Percentiles rank a stretch among this genome's conserved stretches.
Conservation (phyloP, 2,797 vertebrate species). For the Hylomyscus alleni region DNA sequence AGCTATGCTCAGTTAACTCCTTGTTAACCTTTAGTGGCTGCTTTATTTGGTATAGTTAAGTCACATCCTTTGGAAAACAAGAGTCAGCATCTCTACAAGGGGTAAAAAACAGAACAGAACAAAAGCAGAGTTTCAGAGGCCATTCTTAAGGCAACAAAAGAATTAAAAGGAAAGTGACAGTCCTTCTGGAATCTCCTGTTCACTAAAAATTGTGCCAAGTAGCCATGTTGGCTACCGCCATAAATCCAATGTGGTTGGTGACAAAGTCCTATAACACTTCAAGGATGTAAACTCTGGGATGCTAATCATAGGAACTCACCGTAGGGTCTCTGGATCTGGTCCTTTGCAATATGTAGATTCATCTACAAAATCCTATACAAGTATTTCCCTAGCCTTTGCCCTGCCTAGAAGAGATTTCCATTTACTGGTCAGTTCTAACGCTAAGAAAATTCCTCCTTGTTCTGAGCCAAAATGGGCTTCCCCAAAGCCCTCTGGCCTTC, state of each 20-base stretch:
- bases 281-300: neutral
- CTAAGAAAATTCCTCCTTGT: conserved; percentile 13
- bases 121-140: neutral
- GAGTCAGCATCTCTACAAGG: neutral
- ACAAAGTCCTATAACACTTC: neutral
- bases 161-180: conserved; percentile 12
- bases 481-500: neutral
- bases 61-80: conserved; percentile 3
- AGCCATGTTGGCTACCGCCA: neutral
- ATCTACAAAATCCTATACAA: neutral
- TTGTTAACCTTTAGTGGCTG: neutral
- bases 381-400: neutral
- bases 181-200: conserved; percentile 7
- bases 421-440: neutral
- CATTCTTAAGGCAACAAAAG: neutral
- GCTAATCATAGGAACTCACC: conserved; percentile 4
- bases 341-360: neutral
- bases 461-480: neutral
- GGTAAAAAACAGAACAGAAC: neutral
- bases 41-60: neutral
- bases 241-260: neutral
- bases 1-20: neutral
- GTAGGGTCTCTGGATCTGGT: neutral
- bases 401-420: neutral
- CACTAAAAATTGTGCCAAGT: neutral